Base-by-base conservation (phyloP, 2,888 invertebrate species). In the Drosophila silvestris region DNA sequence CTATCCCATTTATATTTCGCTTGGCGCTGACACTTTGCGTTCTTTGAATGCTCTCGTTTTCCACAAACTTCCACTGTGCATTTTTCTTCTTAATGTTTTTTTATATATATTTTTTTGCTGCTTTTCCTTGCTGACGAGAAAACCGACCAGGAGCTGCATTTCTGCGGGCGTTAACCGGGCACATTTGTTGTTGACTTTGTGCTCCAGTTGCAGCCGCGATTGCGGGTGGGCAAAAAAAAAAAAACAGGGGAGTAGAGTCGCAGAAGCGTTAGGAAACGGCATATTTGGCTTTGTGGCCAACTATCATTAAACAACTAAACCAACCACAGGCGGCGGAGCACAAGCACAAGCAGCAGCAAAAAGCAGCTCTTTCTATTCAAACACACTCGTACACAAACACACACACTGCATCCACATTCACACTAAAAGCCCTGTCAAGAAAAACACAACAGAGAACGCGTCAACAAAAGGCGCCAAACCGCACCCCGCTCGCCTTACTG, bases 171-270 rank as follows among this genome's bases (percentile, higher is more conserved):
- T 89, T 89, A 84, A 79, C 86, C 89, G 84, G 66, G 73, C 64
- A 44, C 77, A 63, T 82, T 89, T 86, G 82, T 80, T 89, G 89
- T 86, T 86, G 82, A 84, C 86, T 89, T 82, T 89, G 86, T 84
- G 89, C 89, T 85, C 86, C 80, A 88, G 89, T 85, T 85, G 82
- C 81, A 70, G 67, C 74, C 79, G 70, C 80, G 58, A 66, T 64
- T 77, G 74, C 52, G 64, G 79, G 51, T 68, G 65, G 65, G 54
- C 58, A 69, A 58, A 72, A 60, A 52, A 37, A 44, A 50, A 35
- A 60, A 59, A 71, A 44, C 3, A 51, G 50, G n/a, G 30, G 22
- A 66, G 30, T 56, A 50, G 58, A 19, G 41, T 51, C n/a, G 41
- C 2, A 52, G 51, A 44, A 59, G 66, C 65, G 70, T 72, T 82